These are phyloP conservation scores for Leptopilina drosophilae DNA, from an alignment of 2,888 invertebrate species.

Conservation along the genomic window DNA sequence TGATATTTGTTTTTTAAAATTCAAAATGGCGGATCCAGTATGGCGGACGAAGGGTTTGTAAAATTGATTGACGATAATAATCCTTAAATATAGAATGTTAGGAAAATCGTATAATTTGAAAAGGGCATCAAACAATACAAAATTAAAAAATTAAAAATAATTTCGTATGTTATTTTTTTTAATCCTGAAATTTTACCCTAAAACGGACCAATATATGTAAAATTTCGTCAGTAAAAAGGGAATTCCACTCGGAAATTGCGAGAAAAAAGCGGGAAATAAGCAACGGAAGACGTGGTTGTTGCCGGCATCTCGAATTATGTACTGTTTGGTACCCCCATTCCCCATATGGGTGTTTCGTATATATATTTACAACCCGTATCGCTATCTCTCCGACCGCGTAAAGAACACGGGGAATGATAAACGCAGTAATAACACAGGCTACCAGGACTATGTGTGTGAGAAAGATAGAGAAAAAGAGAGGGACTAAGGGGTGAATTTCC, in stretches of 20 bases:
- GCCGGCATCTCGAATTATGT: conserved; percentile 32
- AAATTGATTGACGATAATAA: too few relatives aligned
- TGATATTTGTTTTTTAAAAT: too few relatives aligned
- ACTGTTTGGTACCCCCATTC: conserved; percentile 7
- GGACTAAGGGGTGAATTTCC: conserved; percentile 69
- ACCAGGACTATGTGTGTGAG: conserved; percentile 59
- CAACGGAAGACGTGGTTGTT: conserved; percentile 18
- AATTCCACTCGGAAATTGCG: not conserved
- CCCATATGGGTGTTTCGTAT: conserved; percentile 39
- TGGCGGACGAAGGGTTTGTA: too few relatives aligned
- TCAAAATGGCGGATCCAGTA: too few relatives aligned
- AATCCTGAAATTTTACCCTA: too few relatives aligned
- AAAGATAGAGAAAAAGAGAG: conserved; percentile 49
- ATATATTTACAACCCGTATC: conserved; percentile 65
- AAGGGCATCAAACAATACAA: too few relatives aligned
- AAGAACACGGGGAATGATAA: conserved; percentile 72
- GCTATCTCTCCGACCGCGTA: conserved; percentile 62
- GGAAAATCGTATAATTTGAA: too few relatives aligned
- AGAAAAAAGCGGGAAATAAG: conserved; percentile 28
- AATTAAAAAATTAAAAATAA: too few relatives aligned
- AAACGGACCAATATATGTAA: too few relatives aligned
- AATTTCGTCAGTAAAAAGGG: not conserved
- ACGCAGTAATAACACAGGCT: conserved; percentile 71
- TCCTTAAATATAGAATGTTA: too few relatives aligned
- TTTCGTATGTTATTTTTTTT: too few relatives aligned